Percentiles rank a stretch among this genome's conserved stretches.
Evolutionary conservation across 30 jellyfish, hydroid and myxozoan genomes (phyloP).

Genomic region (Chrysaora quinquecirrha): DNA sequence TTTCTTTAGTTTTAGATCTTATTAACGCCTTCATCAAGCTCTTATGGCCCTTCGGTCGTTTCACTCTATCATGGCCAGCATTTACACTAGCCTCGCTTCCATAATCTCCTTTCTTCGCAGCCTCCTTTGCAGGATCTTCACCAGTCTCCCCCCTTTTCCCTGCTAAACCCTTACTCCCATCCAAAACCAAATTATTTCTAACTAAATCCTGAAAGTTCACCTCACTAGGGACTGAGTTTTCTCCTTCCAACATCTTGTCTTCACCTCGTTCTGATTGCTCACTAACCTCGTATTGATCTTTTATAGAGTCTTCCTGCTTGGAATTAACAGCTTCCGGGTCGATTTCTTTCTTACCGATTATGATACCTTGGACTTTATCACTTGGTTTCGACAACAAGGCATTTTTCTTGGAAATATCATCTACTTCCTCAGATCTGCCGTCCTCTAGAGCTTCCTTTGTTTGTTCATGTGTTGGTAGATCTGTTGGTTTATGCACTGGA

Average conservation of each 20-base stretch:
- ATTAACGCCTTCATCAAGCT: neutral
- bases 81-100: neutral
- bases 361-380: slow-evolving; percentile 40
- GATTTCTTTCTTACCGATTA: slow-evolving; percentile 26
- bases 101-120: neutral
- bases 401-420: neutral
- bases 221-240: neutral
- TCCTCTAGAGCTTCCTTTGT: too few relatives aligned
- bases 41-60: neutral
- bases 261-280: slow-evolving; percentile 24
- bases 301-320: slow-evolving; percentile 48
- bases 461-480: too few relatives aligned
- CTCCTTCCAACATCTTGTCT: neutral
- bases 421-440: too few relatives aligned
- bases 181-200: neutral
- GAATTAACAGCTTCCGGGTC: slow-evolving; percentile 1
- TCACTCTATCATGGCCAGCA: neutral
- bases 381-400: slow-evolving; percentile 33
- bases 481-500: too few relatives aligned
- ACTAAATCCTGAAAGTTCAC: neutral
- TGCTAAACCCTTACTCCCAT: neutral
- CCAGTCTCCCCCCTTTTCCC: neutral
- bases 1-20: neutral
- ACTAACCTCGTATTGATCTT: slow-evolving; percentile 39
- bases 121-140: neutral